Base-by-base conservation (phyloP, 2,888 invertebrate genomes). In the Sycophila texana region DNA sequence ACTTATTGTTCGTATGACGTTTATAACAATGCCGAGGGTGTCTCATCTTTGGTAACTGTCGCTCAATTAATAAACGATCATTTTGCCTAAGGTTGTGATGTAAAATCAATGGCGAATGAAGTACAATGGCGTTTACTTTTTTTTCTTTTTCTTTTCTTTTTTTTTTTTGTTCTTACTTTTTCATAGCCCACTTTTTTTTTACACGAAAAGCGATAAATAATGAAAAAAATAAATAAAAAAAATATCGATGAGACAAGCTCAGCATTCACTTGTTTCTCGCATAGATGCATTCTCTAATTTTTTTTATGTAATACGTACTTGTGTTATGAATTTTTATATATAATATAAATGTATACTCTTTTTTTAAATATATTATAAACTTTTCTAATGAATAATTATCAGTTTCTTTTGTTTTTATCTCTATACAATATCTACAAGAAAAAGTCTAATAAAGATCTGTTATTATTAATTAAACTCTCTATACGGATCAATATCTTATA, bases 381-480 rank as follows among this genome's bases (percentile, higher is more conserved):
- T 87, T 89, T 84, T 86, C 85, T 88, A 87, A 87, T 85, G 85
- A 86, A 86, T 88, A 87, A 85, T 74, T 87, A 86, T 88, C 78
- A 86, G 84, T 84, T 86, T 85, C 85, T 86, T 85, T 86, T 88
- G 26, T 61, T 86, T 88, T 88, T 89, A 89, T 88, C 87, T 89
- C 89, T 89, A 89, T 89, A 89, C 88, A 90, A 78, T 82, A 82
- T 82, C 82, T 82, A 82, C 82, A 82, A 76, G 86, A 87, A 87
- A 85, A 86, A 88, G 86, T 86, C 86, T 88, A 88, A 88, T 87
- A 88, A 88, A 89, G 87, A 88, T 89, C 87, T 88, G 88, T 89
- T 87, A 87, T 87, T 83, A 84, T 87, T 89, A 87, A 86, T 89
- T 89, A 88, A 90, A 90, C 87, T 89, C 86, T 89, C 88, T 89